Evolutionary conservation across 2,888 invertebrate species (phyloP), one percentile per base, ranked within the genome.

Genomic region (Steinernema scapterisci): DNA sequence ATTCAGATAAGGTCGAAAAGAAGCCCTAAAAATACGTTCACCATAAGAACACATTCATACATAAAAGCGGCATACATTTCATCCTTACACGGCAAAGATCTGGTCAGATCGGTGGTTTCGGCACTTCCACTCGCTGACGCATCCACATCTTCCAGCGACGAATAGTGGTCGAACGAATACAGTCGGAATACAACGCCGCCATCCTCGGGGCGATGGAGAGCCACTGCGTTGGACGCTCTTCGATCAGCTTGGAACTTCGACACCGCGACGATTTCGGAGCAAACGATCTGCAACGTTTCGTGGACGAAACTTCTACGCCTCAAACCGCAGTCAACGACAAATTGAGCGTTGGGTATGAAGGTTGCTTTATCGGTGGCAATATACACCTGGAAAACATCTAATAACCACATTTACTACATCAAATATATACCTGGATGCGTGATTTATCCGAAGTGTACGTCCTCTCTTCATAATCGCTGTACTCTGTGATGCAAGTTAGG

Each of bases 201-300:
- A 31, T 27, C 16, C 7, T 16, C 38, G 38, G 9, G 38, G 5
- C 3, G 5, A 9, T 38, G 38, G 38, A 38, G 38, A 3, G 38
- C 38, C 38, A 38, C 63, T 1, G 63, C 63, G 19, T 63, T 27
- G 16, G 63, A 31, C 13, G 63, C 63, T 25, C 63, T 63, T 31
- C 63, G 27, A 11, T 31, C 63, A 9, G 31, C 63, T 31, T 25
- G 27, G 16, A 27, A 63, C 16, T 19, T 63, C 31, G 63, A 63
- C 5, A 38, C 27, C 16, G 27, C 31, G 7, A 63, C 31, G 16
- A 38, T 25, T 63, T 63, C 63, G 7, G 63, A 16, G 63, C 63
- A 63, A 31, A 27, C 2, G 16, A 25, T 27, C 9, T 21, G 23
- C 11, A 54, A 5, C 2, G 7, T 6, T 54, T 21, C 21, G 54